These are phyloP conservation scores for Periophthalmus modestus DNA, from an alignment of 2,113 vertebrate species.

Conservation along the genomic window DNA sequence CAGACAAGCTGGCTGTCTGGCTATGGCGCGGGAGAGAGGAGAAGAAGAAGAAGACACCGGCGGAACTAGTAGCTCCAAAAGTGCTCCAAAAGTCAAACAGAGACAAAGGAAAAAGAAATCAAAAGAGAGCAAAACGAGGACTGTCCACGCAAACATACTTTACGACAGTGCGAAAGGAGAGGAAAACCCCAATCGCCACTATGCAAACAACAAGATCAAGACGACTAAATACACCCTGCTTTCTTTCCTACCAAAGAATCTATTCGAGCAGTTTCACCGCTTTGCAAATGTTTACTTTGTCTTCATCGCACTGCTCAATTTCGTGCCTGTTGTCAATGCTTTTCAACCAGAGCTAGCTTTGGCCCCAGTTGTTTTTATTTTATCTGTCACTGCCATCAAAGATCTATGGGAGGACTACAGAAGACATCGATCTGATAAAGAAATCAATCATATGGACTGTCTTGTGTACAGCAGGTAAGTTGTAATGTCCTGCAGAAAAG, in stretches of 20 bases:
- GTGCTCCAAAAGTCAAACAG: constrained; percentile 55
- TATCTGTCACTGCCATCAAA: constrained; percentile 94
- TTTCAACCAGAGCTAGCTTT: constrained; percentile 94
- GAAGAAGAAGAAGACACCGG: constrained; percentile 57
- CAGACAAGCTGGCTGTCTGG: constrained; percentile 16
- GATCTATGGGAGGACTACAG: constrained; percentile 98
- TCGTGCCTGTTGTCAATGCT: constrained; percentile 90
- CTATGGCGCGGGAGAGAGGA: constrained; percentile 75
- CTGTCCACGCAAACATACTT: constrained; percentile 82
- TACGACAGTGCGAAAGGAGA: constrained; percentile 69
- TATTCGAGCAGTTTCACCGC: constrained; percentile 96
- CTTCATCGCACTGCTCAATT: constrained; percentile 93
- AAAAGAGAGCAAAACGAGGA: constrained; percentile 80
- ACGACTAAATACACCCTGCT: constrained; percentile 95
- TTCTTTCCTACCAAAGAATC: constrained; percentile 96
- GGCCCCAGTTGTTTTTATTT: constrained; percentile 92
- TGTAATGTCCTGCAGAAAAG: not conserved
- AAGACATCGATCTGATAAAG: constrained; percentile 89
- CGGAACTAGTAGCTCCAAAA: constrained; percentile 39
- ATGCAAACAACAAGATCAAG: constrained; percentile 90
- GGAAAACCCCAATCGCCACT: constrained; percentile 73
- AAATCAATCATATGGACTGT: constrained; percentile 97
- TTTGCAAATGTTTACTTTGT: constrained; percentile 98
- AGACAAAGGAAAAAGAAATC: constrained; percentile 77
- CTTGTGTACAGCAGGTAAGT: constrained; percentile 92